Evolutionary conservation across 2,888 invertebrate genomes (phyloP), one percentile per base, ranked within the genome.

Genomic region (Myopa testacea): DNA sequence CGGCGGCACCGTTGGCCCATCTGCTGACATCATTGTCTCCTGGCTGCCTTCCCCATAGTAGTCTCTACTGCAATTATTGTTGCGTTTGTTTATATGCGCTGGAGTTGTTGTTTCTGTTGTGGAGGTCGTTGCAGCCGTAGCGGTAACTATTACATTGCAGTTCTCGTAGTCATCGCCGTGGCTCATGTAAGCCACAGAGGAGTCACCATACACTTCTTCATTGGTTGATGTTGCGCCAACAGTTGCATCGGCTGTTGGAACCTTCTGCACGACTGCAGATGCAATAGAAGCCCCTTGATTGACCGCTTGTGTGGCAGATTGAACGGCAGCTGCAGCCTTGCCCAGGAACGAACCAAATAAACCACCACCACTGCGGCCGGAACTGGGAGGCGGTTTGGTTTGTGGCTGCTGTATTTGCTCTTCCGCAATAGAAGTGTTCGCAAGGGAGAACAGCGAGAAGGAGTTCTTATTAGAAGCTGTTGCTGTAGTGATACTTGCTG

Each of bases 311-410:
- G 87, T 84, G 4, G 88, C 88, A 5, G 88, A 86, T 80, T 88
- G 88, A 60, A 88, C 86, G 8, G 87, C 88, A 40, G 88, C 88
- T 65, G 88, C 88, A 16, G 88, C 88, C 80, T 87, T 88, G 0
- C 85, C 88, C 69, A 88, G 83, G 75, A 88, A 85, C 5, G 87
- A 87, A n/a, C 88, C 88, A 58, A 88, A 85, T 85, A 88, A 84
- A 12, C 87, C 84, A 40, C 78, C 76, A 19, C 77, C 74, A 67
- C 75, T 65, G 37, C 68, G 55, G 3, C 52, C 40, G 37, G 68
- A 26, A 62, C 68, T 67, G 38, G 40, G 62, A 52, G 80, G n/a
- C 10, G 78, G 16, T 26, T 81, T 80, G 63, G 70, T 76, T 52
- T 79, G 38, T 19, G 75, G 52, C 38, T 79, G 63, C 70, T 80